These are phyloP conservation scores for Tetramorium bicarinatum DNA, from an alignment of 2,888 invertebrate genomes.

Conservation along the genomic window DNA sequence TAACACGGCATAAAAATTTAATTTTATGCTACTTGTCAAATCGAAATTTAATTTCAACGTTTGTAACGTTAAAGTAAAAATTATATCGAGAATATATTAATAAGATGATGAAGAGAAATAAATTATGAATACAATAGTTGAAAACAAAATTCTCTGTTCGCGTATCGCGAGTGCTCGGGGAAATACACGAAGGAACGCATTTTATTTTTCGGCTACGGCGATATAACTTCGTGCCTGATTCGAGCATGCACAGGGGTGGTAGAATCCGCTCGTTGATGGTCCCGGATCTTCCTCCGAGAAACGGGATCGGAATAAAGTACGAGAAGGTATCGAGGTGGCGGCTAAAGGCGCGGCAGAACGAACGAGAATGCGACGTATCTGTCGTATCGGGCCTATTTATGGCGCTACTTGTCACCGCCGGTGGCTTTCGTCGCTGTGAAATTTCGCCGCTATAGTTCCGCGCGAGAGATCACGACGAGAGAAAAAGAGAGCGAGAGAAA, in stretches of 20 bases:
- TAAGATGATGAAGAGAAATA: not conserved
- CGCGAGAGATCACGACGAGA: slow-evolving; percentile 56
- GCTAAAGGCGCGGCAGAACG: slow-evolving; percentile 65
- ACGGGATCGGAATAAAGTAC: slow-evolving; percentile 70
- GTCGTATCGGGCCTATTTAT: slow-evolving; percentile 80
- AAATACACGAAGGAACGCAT: slow-evolving; percentile 9
- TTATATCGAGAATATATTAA: not conserved
- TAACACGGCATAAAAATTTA: not conserved
- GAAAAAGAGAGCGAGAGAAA: slow-evolving; percentile 34
- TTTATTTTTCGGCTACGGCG: slow-evolving; percentile 45
- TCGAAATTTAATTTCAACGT: not conserved
- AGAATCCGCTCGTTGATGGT: slow-evolving; percentile 68
- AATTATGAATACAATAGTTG: not conserved
- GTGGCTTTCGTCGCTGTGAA: slow-evolving; percentile 71
- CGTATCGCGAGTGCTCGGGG: not conserved
- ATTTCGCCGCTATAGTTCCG: slow-evolving; percentile 75
- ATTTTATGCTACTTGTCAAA: not conserved
- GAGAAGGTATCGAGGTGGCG: slow-evolving; percentile 70
- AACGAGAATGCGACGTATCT: slow-evolving; percentile 77
- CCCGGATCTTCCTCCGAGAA: slow-evolving; percentile 68
- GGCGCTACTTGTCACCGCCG: slow-evolving; percentile 80
- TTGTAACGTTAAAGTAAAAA: not conserved
- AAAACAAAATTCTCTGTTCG: not conserved
- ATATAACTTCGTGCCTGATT: slow-evolving; percentile 41
- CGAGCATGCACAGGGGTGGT: slow-evolving; percentile 43